Base-by-base conservation (phyloP, 2,113 vertebrate genomes). In the Tachysurus fulvidraco region DNA sequence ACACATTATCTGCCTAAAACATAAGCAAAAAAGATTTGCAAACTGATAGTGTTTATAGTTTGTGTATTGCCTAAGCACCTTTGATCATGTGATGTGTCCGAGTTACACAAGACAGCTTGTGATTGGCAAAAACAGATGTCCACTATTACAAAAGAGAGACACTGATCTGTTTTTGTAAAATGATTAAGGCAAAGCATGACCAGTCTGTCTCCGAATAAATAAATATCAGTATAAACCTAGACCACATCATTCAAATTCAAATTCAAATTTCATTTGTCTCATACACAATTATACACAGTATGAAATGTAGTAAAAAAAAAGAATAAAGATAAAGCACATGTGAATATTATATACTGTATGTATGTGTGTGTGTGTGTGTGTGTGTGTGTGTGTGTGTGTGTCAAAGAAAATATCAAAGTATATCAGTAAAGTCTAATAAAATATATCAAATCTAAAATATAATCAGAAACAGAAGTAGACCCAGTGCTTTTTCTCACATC, bases 91-190 rank as follows among this genome's bases (percentile, higher is more conserved):
- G 86, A 87, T 83, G 79, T 41, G 23, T 85, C 17, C 30, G 79
- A 85, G 83, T 87, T 89, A 86, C 88, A 89, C 88, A 89, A 89
- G 71, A 67, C 41, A 71, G 55, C 64, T 28, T 62, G 44, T 85
- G 88, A 89, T 57, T 44, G 62, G 54, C 85, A 85, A 11, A 69
- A n/a, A 65, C 83, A 87, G 83, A 78, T 89, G 85, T 80, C 52
- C 86, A 76, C 30, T 60, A 64, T 80, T 59, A 87, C 30, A 17
- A 82, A 81, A 87, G 50, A 83, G 30, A 81, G 62, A 41, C 46
- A 11, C 76, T 83, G 76, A 81, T 59, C 71, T 54, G 69, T 12
- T 87, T 87, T 59, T 71, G 73, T 28, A 25, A 41, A 54, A 44
- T 50, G 12, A 62, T 57, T 4, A 41, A 71, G 17, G 6, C 3